These are phyloP conservation scores for Psephotus haematonotus DNA, from an alignment of 2,113 vertebrate genomes.

Conservation along the genomic window DNA sequence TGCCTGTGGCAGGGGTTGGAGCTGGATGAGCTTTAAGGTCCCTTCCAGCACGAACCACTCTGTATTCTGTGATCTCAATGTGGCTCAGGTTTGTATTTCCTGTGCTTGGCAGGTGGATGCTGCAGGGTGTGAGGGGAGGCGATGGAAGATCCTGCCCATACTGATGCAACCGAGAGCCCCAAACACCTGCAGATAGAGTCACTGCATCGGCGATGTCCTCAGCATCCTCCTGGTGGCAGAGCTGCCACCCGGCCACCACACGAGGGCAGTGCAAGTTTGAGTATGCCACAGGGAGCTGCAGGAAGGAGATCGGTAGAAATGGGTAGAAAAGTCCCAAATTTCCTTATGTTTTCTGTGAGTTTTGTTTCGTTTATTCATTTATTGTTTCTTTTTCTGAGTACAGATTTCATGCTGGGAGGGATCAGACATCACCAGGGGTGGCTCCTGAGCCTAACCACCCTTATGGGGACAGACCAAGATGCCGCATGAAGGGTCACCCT, in stretches of 20 bases:
- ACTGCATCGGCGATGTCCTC: fast-evolving
- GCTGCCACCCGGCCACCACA: conserved; percentile 3
- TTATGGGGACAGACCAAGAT: not conserved
- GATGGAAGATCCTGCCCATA: fast-evolving
- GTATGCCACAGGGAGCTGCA: not conserved
- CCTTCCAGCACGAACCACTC: not conserved
- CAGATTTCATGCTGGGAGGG: too few relatives aligned
- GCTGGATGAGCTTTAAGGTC: not conserved
- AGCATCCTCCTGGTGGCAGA: fast-evolving
- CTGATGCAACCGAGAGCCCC: fast-evolving
- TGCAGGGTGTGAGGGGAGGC: fast-evolving
- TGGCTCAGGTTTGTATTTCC: not conserved
- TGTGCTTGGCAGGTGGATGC: fast-evolving
- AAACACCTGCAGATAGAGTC: fast-evolving
- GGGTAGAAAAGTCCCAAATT: fast-evolving
- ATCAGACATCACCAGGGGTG: fast-evolving
- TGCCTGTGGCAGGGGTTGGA: not conserved
- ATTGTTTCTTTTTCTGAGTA: too few relatives aligned
- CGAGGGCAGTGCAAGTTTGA: conserved; percentile 2
- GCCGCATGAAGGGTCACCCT: not conserved
- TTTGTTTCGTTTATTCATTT: fast-evolving
- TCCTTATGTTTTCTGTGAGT: not conserved
- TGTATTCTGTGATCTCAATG: not conserved
- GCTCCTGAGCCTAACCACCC: not conserved
- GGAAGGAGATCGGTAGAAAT: fast-evolving